A percentile compares a stretch with the other conserved stretches of the same genome.
These are phyloP conservation scores for Calephelis virginiensis DNA, from an alignment of 1,140 invertebrate species.

Conservation along the genomic window DNA sequence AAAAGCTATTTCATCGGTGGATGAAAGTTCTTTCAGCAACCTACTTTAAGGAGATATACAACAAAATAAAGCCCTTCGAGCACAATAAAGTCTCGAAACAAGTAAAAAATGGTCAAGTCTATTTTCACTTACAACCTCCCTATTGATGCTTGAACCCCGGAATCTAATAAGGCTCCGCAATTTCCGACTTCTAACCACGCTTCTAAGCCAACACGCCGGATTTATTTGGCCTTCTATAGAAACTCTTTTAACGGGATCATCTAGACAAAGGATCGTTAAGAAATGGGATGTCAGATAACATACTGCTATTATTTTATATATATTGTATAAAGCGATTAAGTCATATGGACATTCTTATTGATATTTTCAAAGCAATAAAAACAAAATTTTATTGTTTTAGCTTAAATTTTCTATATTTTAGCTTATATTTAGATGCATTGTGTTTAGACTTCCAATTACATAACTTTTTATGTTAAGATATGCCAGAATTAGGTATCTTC, in stretches of 20 bases:
- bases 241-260: slow-evolving; percentile 40
- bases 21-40: background rate
- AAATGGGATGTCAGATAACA: background rate
- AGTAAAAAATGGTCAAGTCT: slow-evolving; percentile 43
- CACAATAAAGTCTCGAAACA: slow-evolving; percentile 25
- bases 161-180: slow-evolving; percentile 63
- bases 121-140: slow-evolving; percentile 50
- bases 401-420: too few species aligned
- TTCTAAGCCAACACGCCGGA: slow-evolving; percentile 50
- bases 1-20: background rate
- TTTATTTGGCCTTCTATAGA: slow-evolving; percentile 49
- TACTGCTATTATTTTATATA: background rate
- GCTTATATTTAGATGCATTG: too few species aligned
- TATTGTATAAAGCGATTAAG: too few species aligned
- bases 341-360: too few species aligned
- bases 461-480: too few species aligned
- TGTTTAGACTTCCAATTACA: too few species aligned
- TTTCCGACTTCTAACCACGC: slow-evolving; percentile 51
- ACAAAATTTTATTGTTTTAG: too few species aligned
- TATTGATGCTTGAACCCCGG: slow-evolving; percentile 49
- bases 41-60: slow-evolving; percentile 5
- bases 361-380: too few species aligned
- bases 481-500: too few species aligned
- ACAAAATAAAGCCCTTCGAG: slow-evolving; percentile 12
- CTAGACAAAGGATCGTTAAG: background rate